Base-by-base conservation (phyloP, 2,797 vertebrate species). In the Natrix natrix region DNA sequence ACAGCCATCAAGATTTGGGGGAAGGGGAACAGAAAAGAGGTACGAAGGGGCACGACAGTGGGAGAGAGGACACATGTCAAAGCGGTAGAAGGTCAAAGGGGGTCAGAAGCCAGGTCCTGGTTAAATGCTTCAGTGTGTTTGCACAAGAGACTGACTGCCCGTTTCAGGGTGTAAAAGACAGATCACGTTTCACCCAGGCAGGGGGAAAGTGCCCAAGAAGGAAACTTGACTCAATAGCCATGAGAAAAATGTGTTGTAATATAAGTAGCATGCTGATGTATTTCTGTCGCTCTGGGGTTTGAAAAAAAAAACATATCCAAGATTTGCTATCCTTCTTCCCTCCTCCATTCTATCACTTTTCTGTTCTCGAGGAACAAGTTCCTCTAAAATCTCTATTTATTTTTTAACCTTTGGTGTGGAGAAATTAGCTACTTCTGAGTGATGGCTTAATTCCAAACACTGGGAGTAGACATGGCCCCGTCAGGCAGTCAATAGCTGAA, bases 61-160 rank as follows among this genome's bases (percentile, higher is more conserved):
- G 74, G 87, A 61, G 11, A 43, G 17, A 59, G 78, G 89, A 74
- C 66, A 92, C 5, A 88, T 94, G 94, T 96, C 90, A 93, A 90
- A 90, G 92, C 60, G 94, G 94, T 92, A 16, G 52, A 87, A 69
- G 94, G 95, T 97, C 94, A 93, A 43, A 95, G 93, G 93, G 91
- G 96, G 96, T 97, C 94, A 91, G 1, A 92, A 96, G 96, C 96
- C 94, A 95, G 94, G 95, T 78, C 90, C 91, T 92, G 66, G 92
- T 94, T 97, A 96, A 97, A 94, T 90, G 92, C 96, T 97, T 93
- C 96, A 96, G 93, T 95, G 93, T 97, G 96, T 96, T 95, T 94
- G 91, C 89, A 95, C 74, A 37, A 94, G 96, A 96, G 95, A 93
- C 94, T 90, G 94, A 93, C 61, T 24, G 89, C 89, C 92, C 83